Conservation (phyloP, 2,797 vertebrate genomes). For the Urosaurus nigricauda region DNA sequence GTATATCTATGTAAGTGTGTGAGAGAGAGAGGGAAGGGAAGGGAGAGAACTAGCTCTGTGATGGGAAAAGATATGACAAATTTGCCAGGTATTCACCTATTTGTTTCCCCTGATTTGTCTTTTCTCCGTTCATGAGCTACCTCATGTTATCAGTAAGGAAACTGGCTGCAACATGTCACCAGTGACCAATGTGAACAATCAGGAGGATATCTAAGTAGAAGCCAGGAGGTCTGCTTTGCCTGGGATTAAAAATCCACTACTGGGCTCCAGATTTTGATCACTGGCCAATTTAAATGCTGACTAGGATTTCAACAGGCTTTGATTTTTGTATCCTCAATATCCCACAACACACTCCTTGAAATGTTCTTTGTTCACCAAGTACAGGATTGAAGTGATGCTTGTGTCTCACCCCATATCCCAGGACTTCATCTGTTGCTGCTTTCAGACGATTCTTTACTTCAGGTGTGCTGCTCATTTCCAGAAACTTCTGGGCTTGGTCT, state of each 20-base stretch:
- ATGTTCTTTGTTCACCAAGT: background rate
- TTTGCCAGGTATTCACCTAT: background rate
- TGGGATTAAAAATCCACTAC: too few relatives aligned
- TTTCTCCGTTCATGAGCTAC: background rate
- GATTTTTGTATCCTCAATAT: background rate
- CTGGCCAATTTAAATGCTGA: background rate
- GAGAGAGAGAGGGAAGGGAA: too few relatives aligned
- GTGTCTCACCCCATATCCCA: constrained; percentile 83
- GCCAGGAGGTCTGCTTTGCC: too few relatives aligned
- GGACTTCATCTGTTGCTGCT: constrained; percentile 82
- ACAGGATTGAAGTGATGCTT: background rate
- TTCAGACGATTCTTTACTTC: constrained; percentile 88
- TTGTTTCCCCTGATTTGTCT: background rate
- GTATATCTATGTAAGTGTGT: background rate
- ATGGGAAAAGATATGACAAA: background rate
- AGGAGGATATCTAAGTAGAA: background rate
- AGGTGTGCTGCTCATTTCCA: constrained; percentile 78
- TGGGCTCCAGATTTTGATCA: background rate
- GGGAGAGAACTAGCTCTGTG: background rate
- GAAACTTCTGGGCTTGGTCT: constrained; percentile 75
- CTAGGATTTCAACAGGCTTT: background rate
- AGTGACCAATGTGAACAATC: background rate
- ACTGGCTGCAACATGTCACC: background rate
- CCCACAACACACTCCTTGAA: background rate
- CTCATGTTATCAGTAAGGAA: background rate